phyloP scores from a whole-genome alignment of 2,113 vertebrate genomes.

The Poecile atricapillus region DNA sequence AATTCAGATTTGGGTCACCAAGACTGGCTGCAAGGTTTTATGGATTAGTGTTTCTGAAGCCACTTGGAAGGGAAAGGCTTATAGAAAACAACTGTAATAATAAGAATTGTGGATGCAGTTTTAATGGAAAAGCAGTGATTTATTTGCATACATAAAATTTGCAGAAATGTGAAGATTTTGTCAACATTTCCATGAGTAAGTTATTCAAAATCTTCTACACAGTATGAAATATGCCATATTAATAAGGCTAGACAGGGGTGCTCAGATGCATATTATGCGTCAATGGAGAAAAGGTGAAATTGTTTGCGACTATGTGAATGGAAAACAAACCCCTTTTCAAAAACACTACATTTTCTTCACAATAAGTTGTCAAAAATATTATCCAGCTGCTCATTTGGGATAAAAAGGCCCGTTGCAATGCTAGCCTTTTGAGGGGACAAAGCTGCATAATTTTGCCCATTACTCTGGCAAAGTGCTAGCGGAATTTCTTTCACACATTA shows the following conservation, averaged over 20 bases:
- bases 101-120: background rate
- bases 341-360: background rate
- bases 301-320: background rate
- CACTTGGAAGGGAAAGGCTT: background rate
- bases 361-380: background rate
- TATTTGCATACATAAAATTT: slow-evolving; percentile 1
- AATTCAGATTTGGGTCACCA: background rate
- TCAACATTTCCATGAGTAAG: background rate
- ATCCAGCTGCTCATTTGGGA: background rate
- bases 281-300: background rate
- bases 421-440: background rate
- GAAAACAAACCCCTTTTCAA: background rate
- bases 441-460: background rate
- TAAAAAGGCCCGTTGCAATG: background rate
- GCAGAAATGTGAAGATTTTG: background rate
- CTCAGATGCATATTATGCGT: background rate
- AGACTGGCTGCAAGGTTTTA: background rate
- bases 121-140: background rate
- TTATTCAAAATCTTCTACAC: background rate
- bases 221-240: background rate
- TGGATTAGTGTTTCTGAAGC: background rate
- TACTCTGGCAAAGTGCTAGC: background rate
- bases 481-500: background rate
- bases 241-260: background rate
- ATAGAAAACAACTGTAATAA: slow-evolving; percentile 3